These are phyloP conservation scores for Ellobius talpinus DNA, from an alignment of 2,113 vertebrate species.

Conservation along the genomic window DNA sequence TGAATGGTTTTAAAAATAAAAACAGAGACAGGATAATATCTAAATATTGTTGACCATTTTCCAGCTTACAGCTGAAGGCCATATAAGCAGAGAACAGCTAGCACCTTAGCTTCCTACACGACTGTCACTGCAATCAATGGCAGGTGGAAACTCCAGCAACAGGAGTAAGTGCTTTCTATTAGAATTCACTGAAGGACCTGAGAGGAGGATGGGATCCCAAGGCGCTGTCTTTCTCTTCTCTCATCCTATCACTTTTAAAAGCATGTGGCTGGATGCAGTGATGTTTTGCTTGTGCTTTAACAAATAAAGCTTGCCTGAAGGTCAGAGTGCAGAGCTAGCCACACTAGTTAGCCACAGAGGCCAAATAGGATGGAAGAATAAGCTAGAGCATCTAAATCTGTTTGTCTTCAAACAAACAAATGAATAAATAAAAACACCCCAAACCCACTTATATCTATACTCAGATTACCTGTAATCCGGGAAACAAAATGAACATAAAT, in stretches of 20 bases:
- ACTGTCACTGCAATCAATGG: background rate
- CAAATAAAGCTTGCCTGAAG: too few relatives aligned
- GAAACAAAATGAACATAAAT: background rate
- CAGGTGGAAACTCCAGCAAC: accelerated
- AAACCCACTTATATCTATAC: background rate
- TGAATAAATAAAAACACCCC: background rate
- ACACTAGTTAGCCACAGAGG: too few relatives aligned
- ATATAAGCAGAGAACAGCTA: background rate
- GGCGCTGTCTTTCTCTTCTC: background rate
- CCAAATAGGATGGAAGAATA: background rate
- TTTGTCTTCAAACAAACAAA: conserved; percentile 25
- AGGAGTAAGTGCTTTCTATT: background rate
- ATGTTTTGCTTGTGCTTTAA: too few relatives aligned
- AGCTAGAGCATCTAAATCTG: background rate
- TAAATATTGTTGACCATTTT: background rate
- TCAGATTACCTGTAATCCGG: background rate
- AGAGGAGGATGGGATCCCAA: background rate
- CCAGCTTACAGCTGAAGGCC: background rate
- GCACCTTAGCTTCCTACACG: background rate
- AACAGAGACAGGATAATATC: background rate
- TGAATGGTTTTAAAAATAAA: background rate
- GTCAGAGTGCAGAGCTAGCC: too few relatives aligned
- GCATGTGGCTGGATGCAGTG: background rate
- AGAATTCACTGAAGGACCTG: background rate
- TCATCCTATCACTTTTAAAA: background rate